Base-by-base conservation (phyloP, 2,113 vertebrate genomes). In the Vulpes ferrilata region DNA sequence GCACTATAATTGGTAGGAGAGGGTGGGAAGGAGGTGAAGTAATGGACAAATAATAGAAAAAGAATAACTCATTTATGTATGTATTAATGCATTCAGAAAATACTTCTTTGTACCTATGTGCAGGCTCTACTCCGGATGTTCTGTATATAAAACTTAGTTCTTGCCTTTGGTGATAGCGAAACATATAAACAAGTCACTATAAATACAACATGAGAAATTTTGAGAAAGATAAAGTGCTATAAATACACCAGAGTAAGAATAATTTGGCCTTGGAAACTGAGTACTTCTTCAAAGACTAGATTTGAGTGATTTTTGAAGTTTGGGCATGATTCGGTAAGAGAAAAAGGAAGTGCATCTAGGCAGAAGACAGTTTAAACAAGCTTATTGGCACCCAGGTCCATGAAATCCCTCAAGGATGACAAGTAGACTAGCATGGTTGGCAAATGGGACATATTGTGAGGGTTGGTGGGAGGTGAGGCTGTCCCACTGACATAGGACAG, bases 91-190 rank as follows among this genome's bases (percentile, higher is more conserved):
- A 62, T 88, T 73, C 85, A 93, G 27, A n/a, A 88, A 48, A 64
- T 27, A 73, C 48, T 74, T 85, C 7, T 97, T 69, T 82, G 27
- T 76, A 35, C 16, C 23, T 87, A 0, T 62, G 17, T 93, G 17
- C 12, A 90, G 27, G 35, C 53, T 93, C 7, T 94, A 11, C 60
- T 90, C 67, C 78, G n/a, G 48, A 4, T 89, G 65, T 43, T 64
- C 0, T 88, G 76, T 32, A 12, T 89, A 20, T 43, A 32, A 86
- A 80, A 69, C 4, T 65, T 15, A 30, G 30, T 67, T 20, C 62
- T 74, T 95, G 74, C 60, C 32, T 96, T 97, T 83, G 27, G 32
- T 95, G 27, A 74, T 32, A 90, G 74, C 86, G 86, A 93, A 32
- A 93, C 7, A 62, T 1, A 5, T 74, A 89, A 88, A 23, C n/a